Conservation (phyloP, 2,113 vertebrate genomes). For the Nyctibius bracteatus region DNA sequence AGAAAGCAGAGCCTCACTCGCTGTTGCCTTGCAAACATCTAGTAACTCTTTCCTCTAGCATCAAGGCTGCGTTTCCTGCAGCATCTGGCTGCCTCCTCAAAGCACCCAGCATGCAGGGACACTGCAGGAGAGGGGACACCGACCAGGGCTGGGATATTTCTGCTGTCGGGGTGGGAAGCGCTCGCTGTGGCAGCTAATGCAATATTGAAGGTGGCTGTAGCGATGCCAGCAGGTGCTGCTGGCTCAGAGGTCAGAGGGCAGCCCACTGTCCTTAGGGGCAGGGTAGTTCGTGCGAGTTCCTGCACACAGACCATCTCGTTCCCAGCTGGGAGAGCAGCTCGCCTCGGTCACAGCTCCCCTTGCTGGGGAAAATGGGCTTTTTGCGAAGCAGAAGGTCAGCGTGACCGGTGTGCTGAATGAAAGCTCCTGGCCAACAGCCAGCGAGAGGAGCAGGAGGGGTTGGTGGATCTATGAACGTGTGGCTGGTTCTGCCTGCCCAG, state of each 20-base stretch:
- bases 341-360: not conserved
- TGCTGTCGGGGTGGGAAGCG: not conserved
- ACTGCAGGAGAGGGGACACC: not conserved
- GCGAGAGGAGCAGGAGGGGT: not conserved
- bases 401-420: not conserved
- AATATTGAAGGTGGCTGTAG: not conserved
- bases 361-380: not conserved
- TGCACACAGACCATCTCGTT: not conserved
- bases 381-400: slow-evolving; percentile 31
- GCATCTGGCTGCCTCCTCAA: not conserved
- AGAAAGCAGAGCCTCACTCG: not conserved
- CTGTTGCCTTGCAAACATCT: not conserved
- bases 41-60: not conserved
- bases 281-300: not conserved
- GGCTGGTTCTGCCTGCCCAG: not conserved
- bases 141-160: not conserved
- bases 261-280: not conserved
- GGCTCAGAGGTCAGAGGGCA: not conserved
- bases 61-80: not conserved
- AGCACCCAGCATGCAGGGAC: not conserved
- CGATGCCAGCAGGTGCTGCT: not conserved
- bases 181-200: not conserved
- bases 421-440: not conserved
- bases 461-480: not conserved
- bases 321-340: not conserved